A percentile compares a stretch with the other conserved stretches of the same genome.
Evolutionary conservation across 2,797 vertebrate genomes (phyloP).

Genomic region (Chelmon rostratus): DNA sequence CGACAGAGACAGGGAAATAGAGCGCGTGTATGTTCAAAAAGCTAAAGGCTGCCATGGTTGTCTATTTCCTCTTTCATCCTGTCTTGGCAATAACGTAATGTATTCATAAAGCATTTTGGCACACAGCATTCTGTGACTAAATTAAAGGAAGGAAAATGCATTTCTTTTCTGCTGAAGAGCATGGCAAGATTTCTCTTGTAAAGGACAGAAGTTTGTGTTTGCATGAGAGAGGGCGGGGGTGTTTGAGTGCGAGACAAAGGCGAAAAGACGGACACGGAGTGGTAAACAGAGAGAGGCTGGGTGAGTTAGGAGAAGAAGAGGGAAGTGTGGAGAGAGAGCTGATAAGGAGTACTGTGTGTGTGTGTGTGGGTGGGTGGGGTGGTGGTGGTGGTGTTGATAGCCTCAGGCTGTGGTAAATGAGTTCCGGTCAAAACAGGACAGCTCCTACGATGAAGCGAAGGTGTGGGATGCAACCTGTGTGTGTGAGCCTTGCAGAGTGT

Average conservation of each 20-base stretch:
- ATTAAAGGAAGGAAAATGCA: slow-evolving; percentile 45
- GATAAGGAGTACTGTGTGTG: slow-evolving; percentile 38
- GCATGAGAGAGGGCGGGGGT: neutral
- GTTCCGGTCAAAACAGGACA: slow-evolving; percentile 66
- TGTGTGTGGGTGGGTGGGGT: neutral
- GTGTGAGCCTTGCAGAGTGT: slow-evolving; percentile 12
- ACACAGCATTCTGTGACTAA: slow-evolving; percentile 42
- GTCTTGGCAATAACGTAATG: slow-evolving; percentile 41
- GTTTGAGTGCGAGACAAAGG: slow-evolving; percentile 24
- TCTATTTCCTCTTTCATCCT: slow-evolving; percentile 35
- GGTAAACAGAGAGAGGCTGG: slow-evolving; percentile 34
- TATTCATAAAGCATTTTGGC: slow-evolving; percentile 42
- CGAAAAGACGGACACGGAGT: slow-evolving; percentile 6
- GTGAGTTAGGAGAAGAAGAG: slow-evolving; percentile 4
- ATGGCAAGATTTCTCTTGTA: slow-evolving; percentile 30
- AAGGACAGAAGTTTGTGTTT: slow-evolving; percentile 34
- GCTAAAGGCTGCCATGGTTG: slow-evolving; percentile 39
- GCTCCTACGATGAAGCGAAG: slow-evolving; percentile 37
- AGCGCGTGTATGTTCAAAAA: slow-evolving; percentile 11
- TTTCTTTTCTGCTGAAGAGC: slow-evolving; percentile 58
- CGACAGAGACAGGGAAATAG: neutral
- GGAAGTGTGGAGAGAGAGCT: slow-evolving; percentile 27
- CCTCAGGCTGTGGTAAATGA: slow-evolving; percentile 66
- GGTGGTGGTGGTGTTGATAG: slow-evolving; percentile 37
- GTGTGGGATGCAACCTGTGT: slow-evolving; percentile 42